Percentiles rank a stretch among this genome's conserved stretches.
phyloP scores from a whole-genome alignment of 1,140 invertebrate genomes.

The Pantala flavescens region DNA sequence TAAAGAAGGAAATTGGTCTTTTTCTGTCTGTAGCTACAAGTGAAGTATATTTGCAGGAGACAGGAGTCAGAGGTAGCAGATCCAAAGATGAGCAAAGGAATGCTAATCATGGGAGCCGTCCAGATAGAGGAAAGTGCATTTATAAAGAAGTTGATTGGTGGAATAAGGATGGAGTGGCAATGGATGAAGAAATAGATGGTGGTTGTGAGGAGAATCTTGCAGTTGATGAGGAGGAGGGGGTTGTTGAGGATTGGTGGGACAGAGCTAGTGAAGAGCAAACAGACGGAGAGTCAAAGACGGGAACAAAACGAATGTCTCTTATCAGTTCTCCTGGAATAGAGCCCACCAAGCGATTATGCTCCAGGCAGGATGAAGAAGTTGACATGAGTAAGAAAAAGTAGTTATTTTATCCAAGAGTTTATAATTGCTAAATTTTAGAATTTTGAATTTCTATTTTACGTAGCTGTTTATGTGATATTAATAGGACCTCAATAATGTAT shows the following conservation, averaged over 20 bases:
- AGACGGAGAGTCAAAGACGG: neutral
- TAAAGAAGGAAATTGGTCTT: too few species aligned
- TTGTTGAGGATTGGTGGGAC: neutral
- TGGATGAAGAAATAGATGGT: neutral
- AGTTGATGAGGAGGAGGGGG: neutral
- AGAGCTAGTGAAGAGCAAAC: neutral
- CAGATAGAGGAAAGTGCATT: neutral
- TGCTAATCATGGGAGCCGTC: neutral
- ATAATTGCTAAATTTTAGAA: too few species aligned
- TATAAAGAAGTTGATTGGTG: neutral
- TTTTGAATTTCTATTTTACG: too few species aligned
- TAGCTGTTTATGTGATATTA: too few species aligned
- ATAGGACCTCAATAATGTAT: too few species aligned
- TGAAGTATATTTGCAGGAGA: neutral
- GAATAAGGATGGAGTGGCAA: neutral
- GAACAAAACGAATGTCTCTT: neutral
- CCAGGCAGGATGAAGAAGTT: neutral
- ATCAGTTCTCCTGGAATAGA: neutral
- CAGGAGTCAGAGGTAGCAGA: neutral
- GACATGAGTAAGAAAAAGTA: neutral
- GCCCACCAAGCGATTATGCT: neutral
- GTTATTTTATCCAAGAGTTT: too few species aligned
- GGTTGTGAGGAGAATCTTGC: neutral
- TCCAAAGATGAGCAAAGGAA: neutral
- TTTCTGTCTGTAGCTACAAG: too few species aligned